Evolutionary conservation across 2,888 invertebrate species (phyloP).

Genomic region (Fragum sueziense): DNA sequence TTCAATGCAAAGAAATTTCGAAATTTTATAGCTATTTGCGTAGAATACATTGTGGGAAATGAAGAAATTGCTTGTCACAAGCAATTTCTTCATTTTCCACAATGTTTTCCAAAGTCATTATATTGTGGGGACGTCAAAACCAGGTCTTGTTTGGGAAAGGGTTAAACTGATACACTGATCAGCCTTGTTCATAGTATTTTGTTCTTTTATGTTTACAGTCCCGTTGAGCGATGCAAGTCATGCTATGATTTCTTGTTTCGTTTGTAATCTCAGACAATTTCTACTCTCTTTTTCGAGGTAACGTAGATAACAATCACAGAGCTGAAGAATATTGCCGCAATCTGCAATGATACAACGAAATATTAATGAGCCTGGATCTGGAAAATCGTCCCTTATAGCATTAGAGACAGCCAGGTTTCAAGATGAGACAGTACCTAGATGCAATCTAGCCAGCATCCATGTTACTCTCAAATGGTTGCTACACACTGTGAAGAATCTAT

Average conservation of each 20-base stretch:
- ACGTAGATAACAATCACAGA: conserved; percentile 37
- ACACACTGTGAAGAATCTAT: too few species aligned
- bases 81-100: neutral
- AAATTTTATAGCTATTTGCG: too few species aligned
- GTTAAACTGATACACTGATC: neutral
- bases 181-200: neutral
- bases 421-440: too few species aligned
- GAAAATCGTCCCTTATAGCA: too few species aligned
- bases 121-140: too few species aligned
- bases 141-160: too few species aligned
- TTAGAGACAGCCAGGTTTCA: too few species aligned
- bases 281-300: conserved; percentile 26
- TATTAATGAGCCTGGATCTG: neutral
- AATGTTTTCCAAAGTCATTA: neutral
- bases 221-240: neutral
- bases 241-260: neutral
- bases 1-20: too few species aligned
- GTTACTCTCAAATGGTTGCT: too few species aligned
- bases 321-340: conserved; percentile 41
- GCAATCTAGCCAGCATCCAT: too few species aligned
- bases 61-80: neutral
- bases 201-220: neutral
- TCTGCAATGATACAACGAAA: conserved; percentile 30
- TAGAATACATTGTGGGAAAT: too few species aligned
- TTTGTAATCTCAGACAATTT: conserved; percentile 24